These are phyloP conservation scores for Sarcophaga rosellei DNA, from an alignment of 2,888 invertebrate species.

Conservation along the genomic window DNA sequence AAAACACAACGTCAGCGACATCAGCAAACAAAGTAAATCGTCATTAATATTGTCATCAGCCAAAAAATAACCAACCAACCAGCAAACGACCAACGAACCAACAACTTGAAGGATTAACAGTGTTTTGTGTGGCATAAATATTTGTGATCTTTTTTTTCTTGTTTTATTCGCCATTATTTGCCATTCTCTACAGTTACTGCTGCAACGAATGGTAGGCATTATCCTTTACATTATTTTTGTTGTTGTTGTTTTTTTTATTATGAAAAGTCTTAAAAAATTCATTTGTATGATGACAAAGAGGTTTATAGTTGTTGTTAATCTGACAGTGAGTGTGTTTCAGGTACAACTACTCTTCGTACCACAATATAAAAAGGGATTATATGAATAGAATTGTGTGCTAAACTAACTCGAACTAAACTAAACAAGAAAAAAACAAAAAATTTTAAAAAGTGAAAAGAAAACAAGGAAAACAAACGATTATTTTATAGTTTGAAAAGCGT, in stretches of 20 bases:
- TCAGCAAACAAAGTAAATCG: slow-evolving; percentile 13
- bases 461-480: too few relatives aligned
- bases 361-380: slow-evolving; percentile 47
- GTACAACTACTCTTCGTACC: neutral
- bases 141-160: slow-evolving; percentile 42
- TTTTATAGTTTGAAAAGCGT: too few relatives aligned
- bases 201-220: slow-evolving; percentile 62
- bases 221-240: slow-evolving; percentile 9
- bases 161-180: neutral
- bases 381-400: too few relatives aligned
- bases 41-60: slow-evolving; percentile 26
- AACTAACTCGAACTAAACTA: too few relatives aligned
- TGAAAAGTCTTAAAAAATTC: neutral
- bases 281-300: slow-evolving; percentile 34
- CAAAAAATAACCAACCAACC: slow-evolving; percentile 3
- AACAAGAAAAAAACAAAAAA: too few relatives aligned
- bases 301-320: slow-evolving; percentile 26
- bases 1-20: slow-evolving; percentile 26
- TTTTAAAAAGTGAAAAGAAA: too few relatives aligned
- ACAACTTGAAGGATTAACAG: slow-evolving; percentile 67
- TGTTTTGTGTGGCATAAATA: slow-evolving; percentile 60
- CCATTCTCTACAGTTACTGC: neutral
- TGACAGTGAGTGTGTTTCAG: slow-evolving; percentile 27
- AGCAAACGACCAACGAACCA: slow-evolving; percentile 25
- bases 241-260: neutral